Evolutionary conservation across 2,888 invertebrate genomes (phyloP), one percentile per base, ranked within the genome.

Genomic region (Eupithecia inturbata): DNA sequence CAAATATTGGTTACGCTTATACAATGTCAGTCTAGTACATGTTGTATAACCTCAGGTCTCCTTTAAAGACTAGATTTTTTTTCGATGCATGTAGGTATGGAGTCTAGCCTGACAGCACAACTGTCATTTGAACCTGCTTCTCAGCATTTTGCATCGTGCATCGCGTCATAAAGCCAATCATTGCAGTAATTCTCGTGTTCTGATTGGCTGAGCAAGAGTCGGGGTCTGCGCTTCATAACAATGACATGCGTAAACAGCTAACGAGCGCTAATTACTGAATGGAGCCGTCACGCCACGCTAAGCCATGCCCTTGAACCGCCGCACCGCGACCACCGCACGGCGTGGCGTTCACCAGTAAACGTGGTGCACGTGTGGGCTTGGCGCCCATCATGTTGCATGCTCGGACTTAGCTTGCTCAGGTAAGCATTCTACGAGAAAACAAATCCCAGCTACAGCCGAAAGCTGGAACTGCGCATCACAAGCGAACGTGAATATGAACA

Each of bases 181-280:
- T 22, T 14, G 26, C 60, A 60, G 3, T 60, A 28, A 22, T 14
- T 22, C 60, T 5, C 36, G 70, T 5, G 60, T 22, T n/a, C 70
- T 28, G 73, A 67, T 70, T 67, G 70, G 67, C 36, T 67, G 60
- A 62, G 66, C 28, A 60, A 67, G 70, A 57, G 63, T 69, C 70
- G 49, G 49, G 45, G 16, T 36, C 70, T 41, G 70, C 70, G 70
- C 68, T 67, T 70, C 72, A 73, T 63, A 28, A 76, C 77, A 75
- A 79, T 77, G 79, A 79, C 79, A 78, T 77, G 79, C 79, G 76
- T 60, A 45, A 73, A 72, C 72, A 68, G 49, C 68, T 77, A 79
- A 78, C 75, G 74, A 78, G 74, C 74, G 71, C 70, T 79, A 79
- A 79, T 79, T 77, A 74, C 39, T 70, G 70, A 71, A 71, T 64